Evolutionary conservation across 2,113 vertebrate species (phyloP), one percentile per base, ranked within the genome.

Genomic region (Tachycineta bicolor): DNA sequence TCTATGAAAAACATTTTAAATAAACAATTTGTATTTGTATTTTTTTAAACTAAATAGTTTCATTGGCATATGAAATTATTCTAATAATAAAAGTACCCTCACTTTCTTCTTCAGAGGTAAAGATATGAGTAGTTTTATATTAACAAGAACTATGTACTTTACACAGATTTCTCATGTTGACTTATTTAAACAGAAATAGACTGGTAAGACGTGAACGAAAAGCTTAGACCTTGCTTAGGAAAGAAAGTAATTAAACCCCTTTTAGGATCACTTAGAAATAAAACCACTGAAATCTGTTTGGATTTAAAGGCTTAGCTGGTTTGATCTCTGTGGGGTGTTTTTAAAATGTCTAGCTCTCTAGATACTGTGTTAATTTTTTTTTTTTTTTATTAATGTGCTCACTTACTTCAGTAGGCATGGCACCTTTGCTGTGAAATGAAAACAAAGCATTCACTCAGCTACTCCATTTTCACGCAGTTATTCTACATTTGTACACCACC

Each of bases 211-310:
- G 4, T 73, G 55, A 83, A 59, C 9, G 20, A 62, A 78, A 75
- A 92, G 67, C 69, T 92, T 89, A 59, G 26, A n/a, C 89, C 47
- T 77, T 76, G 47, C 55, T 86, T 81, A 70, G 64, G 47, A 70
- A 83, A 47, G 71, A 79, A 94, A 92, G 71, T 77, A 90, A 94
- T 92, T 73, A 86, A 93, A 92, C 43, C 20, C 12, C 22, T 95
- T 94, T 95, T 67, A 91, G 64, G 39, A 86, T 92, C 87, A 84
- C 14, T 92, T 83, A 59, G 56, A 92, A 80, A 22, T 92, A 81
- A 94, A 89, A 4, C 47, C 80, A n/a, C 52, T 78, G 76, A 89
- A 93, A 90, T 77, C 82, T 90, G 52, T 76, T 89, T 55, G 80
- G 89, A 47, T 92, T 89, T 95, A 89, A 91, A 37, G 39, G 60